Evolutionary conservation across 2,797 vertebrate species (phyloP), one percentile per base, ranked within the genome.

Genomic region (Crocodylus rhombifer): DNA sequence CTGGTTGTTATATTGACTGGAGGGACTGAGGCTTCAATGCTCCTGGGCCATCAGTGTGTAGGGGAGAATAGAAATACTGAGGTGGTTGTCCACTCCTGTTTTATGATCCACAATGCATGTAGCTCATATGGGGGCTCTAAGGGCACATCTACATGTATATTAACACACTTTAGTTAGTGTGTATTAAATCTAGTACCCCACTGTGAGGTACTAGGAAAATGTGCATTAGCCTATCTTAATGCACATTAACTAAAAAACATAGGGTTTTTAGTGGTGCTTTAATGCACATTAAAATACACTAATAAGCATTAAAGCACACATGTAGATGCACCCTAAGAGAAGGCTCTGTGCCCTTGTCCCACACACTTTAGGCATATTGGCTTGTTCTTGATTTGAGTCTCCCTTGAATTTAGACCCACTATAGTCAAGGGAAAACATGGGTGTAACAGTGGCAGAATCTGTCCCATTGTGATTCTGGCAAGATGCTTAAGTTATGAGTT

Each of bases 341-440:
- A 16, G 81, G 82, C 71, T 74, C 21, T 91, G 57, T 69, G 25
- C 10, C 4, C 0, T n/a, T 18, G 62, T 61, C 3, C 0, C 16
- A 85, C 89, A 55, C 51, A 3, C 0, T 0, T 0, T 26, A 1
- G 0, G 0, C 87, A 84, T 71, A 28, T 26, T 77, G 20, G 8
- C 0, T 69, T 30, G 56, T 28, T 51, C 23, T 36, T 14, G 57
- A 10, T 51, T 67, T 42, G 16, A 2, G 1, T 65, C 16, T 69
- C 83, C 28, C 33, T 1, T 71, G 14, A 13, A 25, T 23, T 42
- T 42, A 2, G 0, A 2, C 23, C 36, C 63, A 33, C 51, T 60
- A 13, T 6, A 5, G 57, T 30, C 21, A 30, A 21, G 33, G 12
- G 14, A 65, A 26, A 62, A 8, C 42, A 42, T 33, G n/a, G 14